Percentiles rank a stretch among this genome's conserved stretches.
These are phyloP conservation scores for Rattus rattus DNA, from an alignment of 2,113 vertebrate genomes.

Conservation along the genomic window DNA sequence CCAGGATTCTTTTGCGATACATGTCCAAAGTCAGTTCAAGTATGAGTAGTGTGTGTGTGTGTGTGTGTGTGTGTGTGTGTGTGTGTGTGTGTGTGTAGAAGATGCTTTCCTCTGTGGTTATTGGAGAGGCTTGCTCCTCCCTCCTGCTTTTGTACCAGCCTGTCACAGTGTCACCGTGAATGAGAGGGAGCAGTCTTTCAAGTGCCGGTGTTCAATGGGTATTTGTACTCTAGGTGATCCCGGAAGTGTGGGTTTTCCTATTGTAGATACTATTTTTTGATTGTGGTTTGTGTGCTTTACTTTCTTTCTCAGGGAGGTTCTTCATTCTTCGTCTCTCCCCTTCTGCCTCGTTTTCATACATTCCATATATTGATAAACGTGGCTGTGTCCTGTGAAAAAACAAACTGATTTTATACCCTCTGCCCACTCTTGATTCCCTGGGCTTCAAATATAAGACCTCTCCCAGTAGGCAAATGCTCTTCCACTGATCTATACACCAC, in stretches of 20 bases:
- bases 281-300: conserved; percentile 58
- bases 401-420: not conserved
- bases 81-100: not conserved
- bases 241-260: conserved; percentile 49
- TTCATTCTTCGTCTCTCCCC: not conserved
- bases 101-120: not conserved
- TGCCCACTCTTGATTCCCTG: not conserved
- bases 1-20: not conserved
- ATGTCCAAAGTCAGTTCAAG: conserved; percentile 46
- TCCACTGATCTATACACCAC: not conserved
- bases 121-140: conserved; percentile 31
- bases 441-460: not conserved
- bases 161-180: conserved; percentile 26
- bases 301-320: not conserved
- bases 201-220: conserved; percentile 35
- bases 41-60: not conserved
- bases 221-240: conserved; percentile 44
- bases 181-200: conserved; percentile 26
- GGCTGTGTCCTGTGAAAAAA: not conserved
- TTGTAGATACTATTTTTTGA: conserved; percentile 36
- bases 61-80: not conserved
- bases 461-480: not conserved
- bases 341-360: not conserved
- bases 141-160: not conserved
- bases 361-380: not conserved